Conservation (phyloP, 2,888 invertebrate genomes). For the Drosophila dives region DNA sequence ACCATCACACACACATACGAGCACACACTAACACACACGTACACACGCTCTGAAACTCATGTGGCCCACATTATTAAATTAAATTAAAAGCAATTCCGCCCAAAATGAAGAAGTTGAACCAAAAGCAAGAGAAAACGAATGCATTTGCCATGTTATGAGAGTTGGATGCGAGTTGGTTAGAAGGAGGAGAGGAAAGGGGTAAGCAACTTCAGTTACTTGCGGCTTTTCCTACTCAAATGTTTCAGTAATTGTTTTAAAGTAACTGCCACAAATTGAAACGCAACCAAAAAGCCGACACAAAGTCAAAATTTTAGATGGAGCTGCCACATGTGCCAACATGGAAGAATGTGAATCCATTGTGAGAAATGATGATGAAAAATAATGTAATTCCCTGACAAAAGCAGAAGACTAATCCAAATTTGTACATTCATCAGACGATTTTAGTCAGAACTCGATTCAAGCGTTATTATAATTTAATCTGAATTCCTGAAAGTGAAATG, state of each 20-base stretch:
- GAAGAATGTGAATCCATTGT: background rate
- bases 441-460: background rate
- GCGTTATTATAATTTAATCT: background rate
- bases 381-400: background rate
- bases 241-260: constrained; percentile 73
- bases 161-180: background rate
- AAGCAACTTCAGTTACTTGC: constrained; percentile 18
- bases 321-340: background rate
- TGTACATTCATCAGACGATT: background rate
- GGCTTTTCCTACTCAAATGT: constrained; percentile 56
- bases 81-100: constrained; percentile 34
- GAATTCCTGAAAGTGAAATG: background rate
- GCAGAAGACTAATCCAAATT: background rate
- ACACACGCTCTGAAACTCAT: constrained; percentile 2
- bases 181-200: background rate
- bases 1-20: constrained; percentile 13
- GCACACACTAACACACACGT: constrained; percentile 3
- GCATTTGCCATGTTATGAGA: background rate
- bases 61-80: constrained; percentile 49
- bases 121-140: constrained; percentile 1
- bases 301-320: constrained; percentile 14
- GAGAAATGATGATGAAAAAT: constrained; percentile 28
- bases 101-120: background rate
- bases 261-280: constrained; percentile 47
- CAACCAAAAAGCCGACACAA: constrained; percentile 8